Conservation (phyloP, 2,888 invertebrate genomes). For the Cosmia trapezina region DNA sequence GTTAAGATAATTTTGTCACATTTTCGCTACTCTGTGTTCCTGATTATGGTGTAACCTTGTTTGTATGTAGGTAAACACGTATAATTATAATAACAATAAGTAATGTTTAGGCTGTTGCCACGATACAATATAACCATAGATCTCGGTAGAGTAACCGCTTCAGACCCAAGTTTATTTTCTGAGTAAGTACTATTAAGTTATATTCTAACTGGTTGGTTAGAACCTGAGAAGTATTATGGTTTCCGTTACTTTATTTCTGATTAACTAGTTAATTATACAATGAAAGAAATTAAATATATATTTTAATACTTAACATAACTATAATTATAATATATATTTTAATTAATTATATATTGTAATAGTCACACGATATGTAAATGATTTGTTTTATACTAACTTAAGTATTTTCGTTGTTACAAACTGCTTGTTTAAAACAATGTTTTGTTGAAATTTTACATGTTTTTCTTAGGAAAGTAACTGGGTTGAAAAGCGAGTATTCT, state of each 20-base stretch:
- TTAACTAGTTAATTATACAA: too few relatives aligned
- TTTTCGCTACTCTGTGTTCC: slow-evolving; percentile 70
- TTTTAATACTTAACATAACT: too few relatives aligned
- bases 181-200: neutral
- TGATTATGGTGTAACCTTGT: slow-evolving; percentile 68
- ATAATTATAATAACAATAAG: slow-evolving; percentile 69
- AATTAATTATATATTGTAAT: slow-evolving; percentile 8
- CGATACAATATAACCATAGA: slow-evolving; percentile 46
- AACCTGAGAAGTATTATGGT: neutral
- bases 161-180: slow-evolving; percentile 41
- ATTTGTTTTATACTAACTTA: slow-evolving; percentile 6
- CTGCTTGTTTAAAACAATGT: neutral
- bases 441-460: neutral
- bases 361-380: slow-evolving; percentile 7
- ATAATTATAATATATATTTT: too few relatives aligned
- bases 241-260: neutral
- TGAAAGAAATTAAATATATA: too few relatives aligned
- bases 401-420: slow-evolving; percentile 4
- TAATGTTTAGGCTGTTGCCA: slow-evolving; percentile 64
- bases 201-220: slow-evolving; percentile 1
- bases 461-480: slow-evolving; percentile 26
- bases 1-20: slow-evolving; percentile 71
- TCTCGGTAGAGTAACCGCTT: slow-evolving; percentile 54
- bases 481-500: slow-evolving; percentile 54
- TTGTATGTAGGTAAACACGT: slow-evolving; percentile 71